phyloP scores from a whole-genome alignment of 2,797 vertebrate genomes.

The Muscicapa striata region DNA sequence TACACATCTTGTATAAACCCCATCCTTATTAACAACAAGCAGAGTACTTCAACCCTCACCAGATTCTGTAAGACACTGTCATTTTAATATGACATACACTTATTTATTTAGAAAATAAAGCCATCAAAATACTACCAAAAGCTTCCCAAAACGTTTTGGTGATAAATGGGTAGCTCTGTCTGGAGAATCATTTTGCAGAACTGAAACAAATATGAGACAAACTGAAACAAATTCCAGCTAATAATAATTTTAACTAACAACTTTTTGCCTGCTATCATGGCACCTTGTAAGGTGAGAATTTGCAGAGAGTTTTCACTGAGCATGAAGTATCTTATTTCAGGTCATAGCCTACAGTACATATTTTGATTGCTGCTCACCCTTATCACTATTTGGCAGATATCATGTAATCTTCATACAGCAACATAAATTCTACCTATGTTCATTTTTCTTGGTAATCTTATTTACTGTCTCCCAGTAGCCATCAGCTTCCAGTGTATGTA shows the following conservation, averaged over 20 bases:
- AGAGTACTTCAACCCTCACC: not conserved
- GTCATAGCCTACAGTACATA: not conserved
- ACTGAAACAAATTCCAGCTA: not conserved
- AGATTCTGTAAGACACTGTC: not conserved
- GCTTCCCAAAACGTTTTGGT: not conserved
- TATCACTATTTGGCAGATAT: not conserved
- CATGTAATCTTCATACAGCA: not conserved
- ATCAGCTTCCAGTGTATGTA: not conserved
- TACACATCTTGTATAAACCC: not conserved
- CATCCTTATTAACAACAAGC: not conserved
- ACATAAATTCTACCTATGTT: not conserved
- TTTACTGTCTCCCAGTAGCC: not conserved
- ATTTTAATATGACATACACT: not conserved
- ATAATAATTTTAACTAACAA: not conserved
- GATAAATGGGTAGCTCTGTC: not conserved
- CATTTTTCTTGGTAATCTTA: not conserved
- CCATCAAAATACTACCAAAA: not conserved
- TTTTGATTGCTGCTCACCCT: not conserved
- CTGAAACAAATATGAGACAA: not conserved
- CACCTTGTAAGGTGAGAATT: not conserved
- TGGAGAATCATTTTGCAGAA: not conserved
- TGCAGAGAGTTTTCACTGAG: not conserved
- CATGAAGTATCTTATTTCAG: not conserved
- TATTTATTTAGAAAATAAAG: not conserved
- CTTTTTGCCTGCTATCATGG: not conserved